A percentile compares a stretch with the other conserved stretches of the same genome.
These are phyloP conservation scores for Cepaea nemoralis DNA, from an alignment of 1,140 invertebrate species.

Conservation along the genomic window DNA sequence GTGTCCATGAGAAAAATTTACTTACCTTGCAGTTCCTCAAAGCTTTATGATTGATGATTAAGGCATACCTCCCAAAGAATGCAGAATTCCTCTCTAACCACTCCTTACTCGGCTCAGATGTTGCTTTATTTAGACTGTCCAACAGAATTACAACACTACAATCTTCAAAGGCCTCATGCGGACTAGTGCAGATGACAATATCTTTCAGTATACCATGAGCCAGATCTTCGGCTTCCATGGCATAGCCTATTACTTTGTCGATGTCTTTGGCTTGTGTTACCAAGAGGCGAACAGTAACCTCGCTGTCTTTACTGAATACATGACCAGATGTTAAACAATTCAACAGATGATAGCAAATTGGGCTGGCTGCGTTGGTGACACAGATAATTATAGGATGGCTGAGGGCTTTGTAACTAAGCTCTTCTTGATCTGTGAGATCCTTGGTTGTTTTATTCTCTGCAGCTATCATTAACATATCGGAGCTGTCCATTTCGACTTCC, in stretches of 20 bases:
- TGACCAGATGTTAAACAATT: conserved; percentile 60
- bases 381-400: conserved; percentile 67
- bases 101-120: conserved; percentile 50
- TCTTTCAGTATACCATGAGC: conserved; percentile 58
- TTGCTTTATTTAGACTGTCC: conserved; percentile 59
- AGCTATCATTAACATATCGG: conserved; percentile 65
- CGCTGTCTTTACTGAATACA: conserved; percentile 59
- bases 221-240: conserved; percentile 67
- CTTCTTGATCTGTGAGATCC: conserved; percentile 62
- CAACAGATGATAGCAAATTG: conserved; percentile 61
- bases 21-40: conserved; percentile 49
- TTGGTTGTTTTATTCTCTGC: conserved; percentile 67
- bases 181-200: conserved; percentile 51
- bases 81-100: conserved; percentile 64
- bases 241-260: conserved; percentile 55
- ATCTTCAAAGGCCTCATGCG: conserved; percentile 62
- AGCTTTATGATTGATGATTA: conserved; percentile 61
- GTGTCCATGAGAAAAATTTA: no score
- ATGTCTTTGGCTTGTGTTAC: conserved; percentile 51
- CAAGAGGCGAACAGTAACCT: conserved; percentile 61
- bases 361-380: conserved; percentile 63
- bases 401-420: conserved; percentile 50
- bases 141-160: conserved; percentile 64
- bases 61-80: conserved; percentile 61
- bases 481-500: conserved; percentile 61